Base-by-base conservation (phyloP, 2,797 vertebrate species). In the Astyanax mexicanus region DNA sequence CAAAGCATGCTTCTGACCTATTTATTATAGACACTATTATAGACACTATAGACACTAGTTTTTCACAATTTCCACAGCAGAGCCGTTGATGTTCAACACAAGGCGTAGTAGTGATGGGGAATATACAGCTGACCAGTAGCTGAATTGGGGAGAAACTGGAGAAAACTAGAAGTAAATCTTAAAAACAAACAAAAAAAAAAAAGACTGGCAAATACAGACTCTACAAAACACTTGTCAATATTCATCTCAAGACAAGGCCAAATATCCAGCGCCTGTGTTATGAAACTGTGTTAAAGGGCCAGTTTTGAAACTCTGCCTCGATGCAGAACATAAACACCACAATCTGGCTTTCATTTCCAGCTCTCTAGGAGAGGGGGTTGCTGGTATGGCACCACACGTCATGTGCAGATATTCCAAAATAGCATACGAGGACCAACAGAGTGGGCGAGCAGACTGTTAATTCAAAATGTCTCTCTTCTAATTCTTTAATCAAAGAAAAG, bases 401-500 rank as follows among this genome's bases (percentile, higher is more conserved):
- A 57, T 51, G 51, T 11, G 6, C 29, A 4, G 8, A 45, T 32
- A 51, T 38, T 65, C n/a, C 15, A 72, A 78, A 75, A 52, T 54
- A 77, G 6, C 60, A 12, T 32, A 27, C 9, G 58, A 68, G 61
- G 47, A 71, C 37, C 66, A 70, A 71, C 61, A 69, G 51, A 37
- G 45, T 58, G 57, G 51, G 49, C 42, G 21, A 78, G 35, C 47
- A 70, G 65, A 66, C 49, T 40, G 35, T 44, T 11, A 35, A 35
- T 64, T 11, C 1, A 12, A 62, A 70, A 52, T 29, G 60, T 52
- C 67, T 73, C 65, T 47, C 45, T 64, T 69, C 37, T 77, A 58
- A 74, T 78, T 71, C 37, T 76, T 66, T 55, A 73, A 79, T 73
- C 45, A 73, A 72, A 78, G 60, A 69, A 71, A 77, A 65, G 51